These are phyloP conservation scores for Cancer borealis DNA, from an alignment of 2,888 invertebrate genomes.

Conservation along the genomic window DNA sequence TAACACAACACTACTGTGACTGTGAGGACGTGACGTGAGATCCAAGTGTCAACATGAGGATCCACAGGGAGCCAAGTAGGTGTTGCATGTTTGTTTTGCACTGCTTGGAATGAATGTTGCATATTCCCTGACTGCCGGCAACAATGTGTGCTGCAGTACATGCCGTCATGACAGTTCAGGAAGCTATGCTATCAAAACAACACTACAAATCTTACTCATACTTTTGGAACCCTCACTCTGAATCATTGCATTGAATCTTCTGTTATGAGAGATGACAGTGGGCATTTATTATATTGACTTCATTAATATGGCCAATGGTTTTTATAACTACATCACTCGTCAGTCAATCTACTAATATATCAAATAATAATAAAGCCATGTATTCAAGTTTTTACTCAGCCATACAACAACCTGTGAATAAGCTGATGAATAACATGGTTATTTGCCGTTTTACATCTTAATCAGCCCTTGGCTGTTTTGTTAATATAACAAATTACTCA, in stretches of 20 bases:
- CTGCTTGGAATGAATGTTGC: background rate
- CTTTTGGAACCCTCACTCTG: background rate
- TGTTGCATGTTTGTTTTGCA: background rate
- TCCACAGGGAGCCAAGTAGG: background rate
- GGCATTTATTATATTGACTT: background rate
- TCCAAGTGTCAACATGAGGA: background rate
- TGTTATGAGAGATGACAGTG: background rate
- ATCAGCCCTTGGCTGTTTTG: background rate
- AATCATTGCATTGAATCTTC: background rate
- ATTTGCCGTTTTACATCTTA: background rate
- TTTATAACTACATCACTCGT: no score
- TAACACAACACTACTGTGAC: conserved; percentile 14
- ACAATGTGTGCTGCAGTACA: background rate
- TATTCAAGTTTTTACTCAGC: background rate
- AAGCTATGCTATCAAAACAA: background rate
- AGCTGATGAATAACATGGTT: background rate
- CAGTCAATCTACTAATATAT: no score
- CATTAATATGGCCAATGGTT: background rate
- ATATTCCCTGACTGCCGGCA: background rate
- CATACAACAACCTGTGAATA: background rate
- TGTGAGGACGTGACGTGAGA: background rate
- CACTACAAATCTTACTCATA: background rate
- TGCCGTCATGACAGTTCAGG: background rate
- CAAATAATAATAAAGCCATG: background rate
- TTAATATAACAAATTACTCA: background rate